Evolutionary conservation across 2,797 vertebrate species (phyloP).

Genomic region (Labeo calbasu): DNA sequence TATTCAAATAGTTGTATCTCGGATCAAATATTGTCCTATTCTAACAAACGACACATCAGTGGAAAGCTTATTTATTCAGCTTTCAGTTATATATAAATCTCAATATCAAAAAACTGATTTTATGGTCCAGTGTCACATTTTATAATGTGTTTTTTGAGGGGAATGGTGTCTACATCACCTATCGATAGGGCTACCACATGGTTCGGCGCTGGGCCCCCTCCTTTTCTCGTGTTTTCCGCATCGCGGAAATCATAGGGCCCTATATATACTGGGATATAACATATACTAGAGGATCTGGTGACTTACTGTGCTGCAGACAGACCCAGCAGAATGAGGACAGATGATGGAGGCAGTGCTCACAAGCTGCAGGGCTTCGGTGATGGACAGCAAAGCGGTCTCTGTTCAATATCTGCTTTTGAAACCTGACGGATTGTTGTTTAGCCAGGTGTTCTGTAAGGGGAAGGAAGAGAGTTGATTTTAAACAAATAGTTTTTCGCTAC

Average conservation of each 20-base stretch:
- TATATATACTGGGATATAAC: not conserved
- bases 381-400: not conserved
- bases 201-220: not conserved
- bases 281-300: not conserved
- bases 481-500: not conserved
- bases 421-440: not conserved
- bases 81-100: too few species aligned
- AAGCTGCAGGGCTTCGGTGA: not conserved
- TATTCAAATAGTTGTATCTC: too few species aligned
- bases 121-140: too few species aligned
- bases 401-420: constrained; percentile 21
- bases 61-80: too few species aligned
- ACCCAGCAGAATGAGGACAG: not conserved
- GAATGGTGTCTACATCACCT: not conserved
- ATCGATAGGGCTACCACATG: not conserved
- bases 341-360: not conserved
- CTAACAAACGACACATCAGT: too few species aligned
- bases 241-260: too few species aligned
- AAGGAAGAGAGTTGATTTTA: not conserved
- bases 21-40: too few species aligned
- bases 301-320: constrained; percentile 13
- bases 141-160: not conserved
- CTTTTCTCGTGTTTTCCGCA: not conserved
- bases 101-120: too few species aligned
- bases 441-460: not conserved